These are phyloP conservation scores for Itoplectis maculator DNA, from an alignment of 2,888 invertebrate genomes.

Conservation along the genomic window DNA sequence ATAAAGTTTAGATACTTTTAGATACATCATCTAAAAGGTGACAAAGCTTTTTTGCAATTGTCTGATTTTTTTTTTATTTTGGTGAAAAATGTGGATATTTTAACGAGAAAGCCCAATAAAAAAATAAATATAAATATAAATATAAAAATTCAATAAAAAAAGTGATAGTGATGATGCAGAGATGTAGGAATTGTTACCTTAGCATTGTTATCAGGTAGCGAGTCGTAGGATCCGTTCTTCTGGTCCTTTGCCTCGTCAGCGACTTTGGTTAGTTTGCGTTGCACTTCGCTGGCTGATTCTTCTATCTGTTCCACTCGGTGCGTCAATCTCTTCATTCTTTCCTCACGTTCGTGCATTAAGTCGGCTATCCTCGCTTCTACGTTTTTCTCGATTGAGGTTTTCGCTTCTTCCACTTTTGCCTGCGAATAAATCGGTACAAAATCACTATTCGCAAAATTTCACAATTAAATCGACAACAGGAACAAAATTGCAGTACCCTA, in stretches of 20 bases:
- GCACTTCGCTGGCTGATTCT: slow-evolving; percentile 85
- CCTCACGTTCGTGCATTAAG: slow-evolving; percentile 85
- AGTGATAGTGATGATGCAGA: too few relatives aligned
- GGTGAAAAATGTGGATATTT: too few relatives aligned
- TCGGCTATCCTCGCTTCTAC: slow-evolving; percentile 86
- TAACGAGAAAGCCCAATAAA: too few relatives aligned
- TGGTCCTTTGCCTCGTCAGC: slow-evolving; percentile 84
- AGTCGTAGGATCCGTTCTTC: slow-evolving; percentile 81
- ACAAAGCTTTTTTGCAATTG: too few relatives aligned
- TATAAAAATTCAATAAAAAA: too few relatives aligned
- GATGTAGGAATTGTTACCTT: too few relatives aligned
- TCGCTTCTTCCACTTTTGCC: slow-evolving; percentile 86
- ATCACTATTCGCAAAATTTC: not conserved
- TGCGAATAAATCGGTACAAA: slow-evolving; percentile 72
- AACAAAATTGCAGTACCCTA: slow-evolving; percentile 81
- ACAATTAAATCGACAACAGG: not conserved
- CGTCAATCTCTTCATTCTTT: slow-evolving; percentile 84
- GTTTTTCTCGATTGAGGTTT: slow-evolving; percentile 85
- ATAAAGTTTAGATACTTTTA: too few relatives aligned
- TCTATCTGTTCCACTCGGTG: slow-evolving; percentile 85
- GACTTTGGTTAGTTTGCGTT: slow-evolving; percentile 85
- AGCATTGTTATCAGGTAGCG: slow-evolving; percentile 81
- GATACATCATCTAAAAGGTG: too few relatives aligned
- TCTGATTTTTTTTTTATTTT: too few relatives aligned
- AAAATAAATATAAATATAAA: too few relatives aligned